Evolutionary conservation across 2,113 vertebrate genomes (phyloP), one percentile per base, ranked within the genome.

Genomic region (Heloderma charlesbogerti): DNA sequence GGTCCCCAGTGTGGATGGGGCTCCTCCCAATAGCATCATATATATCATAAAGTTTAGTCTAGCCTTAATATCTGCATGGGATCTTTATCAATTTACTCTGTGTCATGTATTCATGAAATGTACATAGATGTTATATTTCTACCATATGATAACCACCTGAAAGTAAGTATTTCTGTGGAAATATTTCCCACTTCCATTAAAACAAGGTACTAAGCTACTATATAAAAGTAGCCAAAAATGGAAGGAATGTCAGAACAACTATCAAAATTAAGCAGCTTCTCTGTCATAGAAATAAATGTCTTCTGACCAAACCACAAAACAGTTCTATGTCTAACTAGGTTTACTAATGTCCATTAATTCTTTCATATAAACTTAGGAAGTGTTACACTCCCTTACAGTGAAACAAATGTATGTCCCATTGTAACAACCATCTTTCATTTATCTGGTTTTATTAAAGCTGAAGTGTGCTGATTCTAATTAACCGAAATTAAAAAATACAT

Each of bases 391-490:
- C 37, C 67, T n/a, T 60, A 84, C 54, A 25, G 83, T 88, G 78
- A 81, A 90, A 92, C 91, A 51, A 77, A 45, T 0, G 3, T 91
- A 71, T 93, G 13, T 60, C 74, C 18, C 75, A 48, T 6, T 88
- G 87, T 90, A 63, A 91, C 89, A 86, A 45, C 0, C 6, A 1
- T 86, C 22, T 92, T 93, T 91, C 60, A 84, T 90, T 91, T 60
- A 27, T 82, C 75, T 51, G 45, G 89, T 94, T 92, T 90, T 93
- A 60, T 75, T 80, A 79, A 83, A 91, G 34, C 71, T 71, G 86
- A 92, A 92, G 25, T 0, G 43, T 92, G 82, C 34, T 57, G 51
- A 8, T 93, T 93, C 92, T 88, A 78, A 94, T 93, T 88, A 91
- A 90, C 29, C 3, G 78, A 83, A 84, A 10, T 60, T 69, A 86